A percentile compares a stretch with the other conserved stretches of the same genome.
Evolutionary conservation across 92 coral and sea anemone species (phyloP).

Genomic region (Blastomussa wellsi): DNA sequence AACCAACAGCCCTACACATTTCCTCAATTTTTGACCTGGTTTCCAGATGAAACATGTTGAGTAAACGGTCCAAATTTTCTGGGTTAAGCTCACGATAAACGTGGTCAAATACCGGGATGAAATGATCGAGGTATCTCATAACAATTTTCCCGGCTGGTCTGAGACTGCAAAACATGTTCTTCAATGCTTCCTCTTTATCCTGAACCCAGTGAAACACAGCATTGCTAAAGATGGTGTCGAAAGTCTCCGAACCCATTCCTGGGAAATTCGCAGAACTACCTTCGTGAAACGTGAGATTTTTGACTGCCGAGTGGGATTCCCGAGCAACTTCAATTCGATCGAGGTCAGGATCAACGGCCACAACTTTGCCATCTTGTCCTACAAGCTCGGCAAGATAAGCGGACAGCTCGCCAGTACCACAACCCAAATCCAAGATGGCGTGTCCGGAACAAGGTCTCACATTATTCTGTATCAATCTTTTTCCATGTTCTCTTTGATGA

Average conservation of each 20-base stretch:
- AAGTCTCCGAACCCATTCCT: slow-evolving; percentile 3
- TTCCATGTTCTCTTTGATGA: neutral
- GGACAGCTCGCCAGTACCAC: slow-evolving; percentile 63
- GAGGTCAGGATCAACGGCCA: slow-evolving; percentile 54
- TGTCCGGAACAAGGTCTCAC: neutral
- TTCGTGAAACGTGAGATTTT: neutral
- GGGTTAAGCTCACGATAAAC: slow-evolving; percentile 10
- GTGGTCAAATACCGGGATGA: neutral
- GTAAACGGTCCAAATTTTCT: neutral
- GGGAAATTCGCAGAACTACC: neutral
- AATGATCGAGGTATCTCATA: neutral
- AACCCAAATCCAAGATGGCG: slow-evolving; percentile 54
- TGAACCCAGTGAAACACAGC: neutral
- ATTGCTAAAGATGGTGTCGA: neutral
- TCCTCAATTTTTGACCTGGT: neutral
- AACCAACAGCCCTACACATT: slow-evolving; percentile 2
- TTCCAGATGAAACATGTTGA: neutral
- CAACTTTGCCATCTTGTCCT: slow-evolving; percentile 38
- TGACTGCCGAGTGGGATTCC: neutral
- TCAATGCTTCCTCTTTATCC: neutral
- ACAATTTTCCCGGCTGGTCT: slow-evolving; percentile 6
- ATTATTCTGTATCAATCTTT: neutral
- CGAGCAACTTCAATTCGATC: slow-evolving; percentile 20
- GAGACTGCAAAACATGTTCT: slow-evolving; percentile 15
- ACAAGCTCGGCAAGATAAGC: slow-evolving; percentile 42